Conservation (phyloP, 2,888 invertebrate genomes). For the Crocallis elinguaria region DNA sequence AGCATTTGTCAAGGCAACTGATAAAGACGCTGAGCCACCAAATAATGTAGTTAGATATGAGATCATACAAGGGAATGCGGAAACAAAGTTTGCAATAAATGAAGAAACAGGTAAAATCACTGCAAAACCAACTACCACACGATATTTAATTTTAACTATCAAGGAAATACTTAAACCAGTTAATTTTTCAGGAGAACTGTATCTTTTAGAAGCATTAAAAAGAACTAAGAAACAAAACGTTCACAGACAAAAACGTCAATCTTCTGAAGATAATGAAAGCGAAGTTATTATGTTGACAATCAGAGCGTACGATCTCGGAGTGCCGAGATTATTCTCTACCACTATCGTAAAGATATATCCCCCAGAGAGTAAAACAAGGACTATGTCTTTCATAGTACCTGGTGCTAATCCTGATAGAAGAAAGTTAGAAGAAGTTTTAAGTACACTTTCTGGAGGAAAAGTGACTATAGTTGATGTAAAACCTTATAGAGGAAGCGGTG, state of each 20-base stretch:
- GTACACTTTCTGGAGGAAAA: slow-evolving; percentile 91
- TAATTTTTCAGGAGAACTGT: slow-evolving; percentile 85
- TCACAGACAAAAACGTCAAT: slow-evolving; percentile 78
- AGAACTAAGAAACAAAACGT: slow-evolving; percentile 71
- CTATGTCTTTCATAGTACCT: slow-evolving; percentile 93
- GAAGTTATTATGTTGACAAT: slow-evolving; percentile 88
- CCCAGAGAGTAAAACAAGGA: slow-evolving; percentile 89
- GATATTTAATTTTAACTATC: neutral
- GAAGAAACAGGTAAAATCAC: slow-evolving; percentile 86
- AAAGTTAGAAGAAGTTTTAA: slow-evolving; percentile 90
- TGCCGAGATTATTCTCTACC: slow-evolving; percentile 90
- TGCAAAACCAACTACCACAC: too few species aligned
- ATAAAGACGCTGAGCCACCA: slow-evolving; percentile 92
- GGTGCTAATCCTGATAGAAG: slow-evolving; percentile 89
- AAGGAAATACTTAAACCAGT: neutral
- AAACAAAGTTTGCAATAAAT: slow-evolving; percentile 90
- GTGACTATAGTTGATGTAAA: slow-evolving; percentile 90
- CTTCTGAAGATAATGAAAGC: slow-evolving; percentile 64
- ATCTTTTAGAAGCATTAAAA: slow-evolving; percentile 83
- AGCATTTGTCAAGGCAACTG: slow-evolving; percentile 92
- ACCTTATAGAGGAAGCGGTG: slow-evolving; percentile 86
- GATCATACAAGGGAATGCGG: slow-evolving; percentile 90
- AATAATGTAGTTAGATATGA: slow-evolving; percentile 95
- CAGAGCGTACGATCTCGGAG: slow-evolving; percentile 93
- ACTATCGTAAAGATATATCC: slow-evolving; percentile 91